Conservation (phyloP, 2,113 vertebrate genomes). For the Myocastor coypus region DNA sequence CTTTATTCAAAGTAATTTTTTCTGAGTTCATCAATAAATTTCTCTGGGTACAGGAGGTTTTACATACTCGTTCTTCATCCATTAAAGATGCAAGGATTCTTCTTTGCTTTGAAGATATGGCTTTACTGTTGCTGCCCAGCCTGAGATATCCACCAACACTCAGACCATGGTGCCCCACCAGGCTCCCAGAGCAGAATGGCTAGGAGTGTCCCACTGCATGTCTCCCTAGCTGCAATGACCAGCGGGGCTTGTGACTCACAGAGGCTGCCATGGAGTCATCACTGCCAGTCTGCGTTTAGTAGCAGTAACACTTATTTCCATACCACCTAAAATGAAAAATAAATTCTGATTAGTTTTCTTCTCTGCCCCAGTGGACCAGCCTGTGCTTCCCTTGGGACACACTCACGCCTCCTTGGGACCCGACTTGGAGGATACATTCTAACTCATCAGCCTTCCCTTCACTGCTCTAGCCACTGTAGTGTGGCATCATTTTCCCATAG, state of each 20-base stretch:
- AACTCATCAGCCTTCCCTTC: neutral
- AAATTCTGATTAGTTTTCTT: neutral
- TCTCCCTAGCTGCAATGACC: too few relatives aligned
- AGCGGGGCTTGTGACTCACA: neutral
- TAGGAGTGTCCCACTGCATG: accelerated
- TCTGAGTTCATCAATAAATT: neutral
- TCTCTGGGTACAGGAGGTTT: neutral
- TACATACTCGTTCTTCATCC: neutral
- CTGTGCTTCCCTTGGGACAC: neutral
- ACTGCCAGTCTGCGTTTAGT: neutral
- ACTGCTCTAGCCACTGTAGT: neutral
- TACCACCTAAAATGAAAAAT: conserved; percentile 6
- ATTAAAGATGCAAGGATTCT: neutral
- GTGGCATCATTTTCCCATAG: neutral
- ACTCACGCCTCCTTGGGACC: neutral
- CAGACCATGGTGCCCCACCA: too few relatives aligned
- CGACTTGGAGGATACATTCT: neutral
- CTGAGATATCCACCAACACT: neutral
- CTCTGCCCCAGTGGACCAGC: neutral
- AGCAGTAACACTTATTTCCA: neutral
- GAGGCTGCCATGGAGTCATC: neutral
- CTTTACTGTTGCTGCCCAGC: neutral
- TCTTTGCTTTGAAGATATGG: neutral
- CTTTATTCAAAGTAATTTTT: neutral
- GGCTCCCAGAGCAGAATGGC: neutral